Evolutionary conservation across 2,113 vertebrate species (phyloP).

Genomic region (Asarcornis scutulata): DNA sequence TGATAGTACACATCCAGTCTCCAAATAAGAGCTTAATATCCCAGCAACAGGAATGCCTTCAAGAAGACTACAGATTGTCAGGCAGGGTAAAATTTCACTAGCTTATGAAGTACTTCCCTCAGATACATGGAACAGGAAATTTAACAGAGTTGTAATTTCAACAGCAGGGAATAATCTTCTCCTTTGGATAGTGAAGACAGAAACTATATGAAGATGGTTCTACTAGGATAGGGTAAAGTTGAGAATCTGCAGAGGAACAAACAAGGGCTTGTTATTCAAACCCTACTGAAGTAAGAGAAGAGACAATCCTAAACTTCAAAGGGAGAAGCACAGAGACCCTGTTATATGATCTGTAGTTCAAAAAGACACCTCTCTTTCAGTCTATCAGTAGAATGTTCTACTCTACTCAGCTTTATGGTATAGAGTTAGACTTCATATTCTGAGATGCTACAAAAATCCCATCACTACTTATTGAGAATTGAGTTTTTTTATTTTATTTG

Average conservation of each 20-base stretch:
- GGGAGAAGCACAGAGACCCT: fast-evolving
- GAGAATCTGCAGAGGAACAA: neutral
- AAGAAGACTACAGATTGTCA: neutral
- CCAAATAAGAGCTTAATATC: neutral
- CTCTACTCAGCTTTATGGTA: neutral
- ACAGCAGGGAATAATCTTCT: neutral
- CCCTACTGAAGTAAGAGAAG: neutral
- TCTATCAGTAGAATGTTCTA: neutral
- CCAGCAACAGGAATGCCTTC: neutral
- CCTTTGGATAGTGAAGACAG: neutral
- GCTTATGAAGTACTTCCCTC: neutral
- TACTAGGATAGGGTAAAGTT: neutral
- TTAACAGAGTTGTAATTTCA: neutral
- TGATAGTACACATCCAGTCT: neutral
- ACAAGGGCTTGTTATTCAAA: neutral
- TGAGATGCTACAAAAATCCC: neutral
- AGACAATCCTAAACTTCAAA: neutral
- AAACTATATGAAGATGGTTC: neutral
- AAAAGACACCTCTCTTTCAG: neutral
- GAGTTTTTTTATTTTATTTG: neutral
- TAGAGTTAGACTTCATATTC: neutral
- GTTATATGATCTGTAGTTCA: neutral
- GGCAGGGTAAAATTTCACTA: neutral
- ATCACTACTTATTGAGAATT: neutral
- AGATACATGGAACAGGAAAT: neutral